Conservation (phyloP, 2,113 vertebrate species). For the Tyto alba region DNA sequence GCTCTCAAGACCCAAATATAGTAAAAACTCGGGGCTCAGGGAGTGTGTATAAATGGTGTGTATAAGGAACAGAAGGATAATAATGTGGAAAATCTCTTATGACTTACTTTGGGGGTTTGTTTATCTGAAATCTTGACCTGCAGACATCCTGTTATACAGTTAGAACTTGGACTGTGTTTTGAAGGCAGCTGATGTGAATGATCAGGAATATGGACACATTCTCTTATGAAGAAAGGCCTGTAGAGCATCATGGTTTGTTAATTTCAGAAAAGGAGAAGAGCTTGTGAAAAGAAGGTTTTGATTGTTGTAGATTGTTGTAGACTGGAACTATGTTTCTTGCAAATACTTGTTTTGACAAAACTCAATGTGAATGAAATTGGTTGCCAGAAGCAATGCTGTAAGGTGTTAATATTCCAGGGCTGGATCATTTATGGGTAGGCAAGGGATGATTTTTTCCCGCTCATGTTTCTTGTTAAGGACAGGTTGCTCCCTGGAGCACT, state of each 20-base stretch:
- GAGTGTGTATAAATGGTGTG: neutral
- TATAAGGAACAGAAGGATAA: neutral
- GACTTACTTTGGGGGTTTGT: neutral
- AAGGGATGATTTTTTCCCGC: neutral
- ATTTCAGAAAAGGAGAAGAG: neutral
- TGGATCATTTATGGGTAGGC: neutral
- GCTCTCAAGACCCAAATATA: neutral
- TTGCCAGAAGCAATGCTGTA: neutral
- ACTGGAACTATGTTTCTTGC: neutral
- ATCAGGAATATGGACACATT: neutral
- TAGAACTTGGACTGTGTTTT: neutral
- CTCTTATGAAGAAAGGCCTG: neutral
- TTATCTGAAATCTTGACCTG: neutral
- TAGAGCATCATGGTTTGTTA: neutral
- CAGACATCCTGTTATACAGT: neutral
- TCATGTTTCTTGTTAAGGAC: neutral
- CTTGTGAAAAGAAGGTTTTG: neutral
- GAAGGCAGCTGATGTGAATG: neutral
- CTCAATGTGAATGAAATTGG: neutral
- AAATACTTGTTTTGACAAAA: neutral
- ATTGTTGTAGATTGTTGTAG: neutral
- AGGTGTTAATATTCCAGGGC: neutral
- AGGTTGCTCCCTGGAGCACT: neutral
- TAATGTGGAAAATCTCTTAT: neutral
- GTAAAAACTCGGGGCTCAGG: neutral